A percentile compares a stretch with the other conserved stretches of the same genome.
phyloP scores from a whole-genome alignment of 2,797 vertebrate genomes.

The Calcarius lapponicus region DNA sequence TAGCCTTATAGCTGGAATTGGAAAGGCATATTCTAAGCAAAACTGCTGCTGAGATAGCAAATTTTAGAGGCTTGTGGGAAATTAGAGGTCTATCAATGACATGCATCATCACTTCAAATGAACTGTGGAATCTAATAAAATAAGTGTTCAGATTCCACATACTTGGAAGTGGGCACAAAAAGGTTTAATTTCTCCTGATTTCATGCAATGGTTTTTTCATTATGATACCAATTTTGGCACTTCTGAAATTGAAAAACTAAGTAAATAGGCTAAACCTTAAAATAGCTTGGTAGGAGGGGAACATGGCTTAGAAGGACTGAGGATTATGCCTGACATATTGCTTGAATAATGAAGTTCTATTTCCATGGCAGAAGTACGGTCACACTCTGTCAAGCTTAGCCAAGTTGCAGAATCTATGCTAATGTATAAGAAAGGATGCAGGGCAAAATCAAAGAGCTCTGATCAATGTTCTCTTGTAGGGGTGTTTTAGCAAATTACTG shows the following conservation, averaged over 20 bases:
- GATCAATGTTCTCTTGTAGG: background rate
- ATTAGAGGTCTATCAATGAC: conserved; percentile 31
- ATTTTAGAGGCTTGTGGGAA: background rate
- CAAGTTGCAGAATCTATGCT: background rate
- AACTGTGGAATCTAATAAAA: conserved; percentile 53
- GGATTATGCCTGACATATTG: background rate
- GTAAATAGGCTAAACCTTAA: background rate
- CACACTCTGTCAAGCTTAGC: background rate
- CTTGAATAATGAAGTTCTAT: background rate
- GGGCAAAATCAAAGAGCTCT: background rate
- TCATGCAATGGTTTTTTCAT: conserved; percentile 30
- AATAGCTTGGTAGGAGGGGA: background rate
- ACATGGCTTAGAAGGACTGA: background rate
- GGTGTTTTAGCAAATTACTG: background rate
- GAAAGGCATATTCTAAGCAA: conserved; percentile 4
- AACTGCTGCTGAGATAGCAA: background rate
- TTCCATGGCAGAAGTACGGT: background rate
- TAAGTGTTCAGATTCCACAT: conserved; percentile 14
- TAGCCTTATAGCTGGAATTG: background rate
- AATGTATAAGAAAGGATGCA: background rate
- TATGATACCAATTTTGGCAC: background rate
- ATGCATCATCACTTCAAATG: conserved; percentile 49
- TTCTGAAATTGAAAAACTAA: conserved; percentile 17
- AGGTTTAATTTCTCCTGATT: conserved; percentile 45
- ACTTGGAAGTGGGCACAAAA: background rate